A percentile compares a stretch with the other conserved stretches of the same genome.
These are phyloP conservation scores for Drosophila eohydei DNA, from an alignment of 2,888 invertebrate genomes.

Conservation along the genomic window DNA sequence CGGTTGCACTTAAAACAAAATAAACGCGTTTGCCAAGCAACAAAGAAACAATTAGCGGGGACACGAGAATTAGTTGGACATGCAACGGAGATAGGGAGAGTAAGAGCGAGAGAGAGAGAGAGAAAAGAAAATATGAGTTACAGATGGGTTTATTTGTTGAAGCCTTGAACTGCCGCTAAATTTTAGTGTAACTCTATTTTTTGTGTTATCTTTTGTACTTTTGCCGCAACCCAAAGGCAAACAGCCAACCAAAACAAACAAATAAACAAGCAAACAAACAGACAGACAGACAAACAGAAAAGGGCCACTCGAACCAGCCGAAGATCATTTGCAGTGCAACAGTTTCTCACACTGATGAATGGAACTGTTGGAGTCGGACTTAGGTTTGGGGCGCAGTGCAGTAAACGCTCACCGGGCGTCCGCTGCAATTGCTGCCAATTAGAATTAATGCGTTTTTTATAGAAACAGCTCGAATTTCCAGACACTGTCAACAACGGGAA, in stretches of 20 bases:
- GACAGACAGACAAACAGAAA: slow-evolving; percentile 15
- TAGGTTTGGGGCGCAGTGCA: slow-evolving; percentile 20
- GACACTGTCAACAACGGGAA: slow-evolving; percentile 49
- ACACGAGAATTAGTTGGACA: slow-evolving; percentile 66
- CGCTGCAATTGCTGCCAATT: slow-evolving; percentile 80
- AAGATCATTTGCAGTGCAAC: slow-evolving; percentile 14
- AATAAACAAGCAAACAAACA: slow-evolving; percentile 3
- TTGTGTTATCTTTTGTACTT: slow-evolving; percentile 69
- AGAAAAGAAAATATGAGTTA: slow-evolving; percentile 10
- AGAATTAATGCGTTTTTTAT: slow-evolving; percentile 82
- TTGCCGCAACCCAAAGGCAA: slow-evolving; percentile 64
- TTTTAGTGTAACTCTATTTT: slow-evolving; percentile 72
- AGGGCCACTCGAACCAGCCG: slow-evolving; percentile 13
- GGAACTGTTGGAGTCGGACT: slow-evolving; percentile 9
- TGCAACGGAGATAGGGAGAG: slow-evolving; percentile 26
- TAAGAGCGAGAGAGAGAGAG: background rate
- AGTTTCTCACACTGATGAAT: slow-evolving; percentile 53
- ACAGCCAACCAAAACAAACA: slow-evolving; percentile 28
- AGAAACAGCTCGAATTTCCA: slow-evolving; percentile 68
- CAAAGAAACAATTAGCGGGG: slow-evolving; percentile 67
- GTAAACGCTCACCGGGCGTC: slow-evolving; percentile 59
- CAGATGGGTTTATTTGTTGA: slow-evolving; percentile 66
- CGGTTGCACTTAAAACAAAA: slow-evolving; percentile 75
- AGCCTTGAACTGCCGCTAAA: slow-evolving; percentile 77
- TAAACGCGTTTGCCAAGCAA: slow-evolving; percentile 66